phyloP scores from a whole-genome alignment of 2,797 vertebrate genomes.

The Brachyrhaphis roseni region DNA sequence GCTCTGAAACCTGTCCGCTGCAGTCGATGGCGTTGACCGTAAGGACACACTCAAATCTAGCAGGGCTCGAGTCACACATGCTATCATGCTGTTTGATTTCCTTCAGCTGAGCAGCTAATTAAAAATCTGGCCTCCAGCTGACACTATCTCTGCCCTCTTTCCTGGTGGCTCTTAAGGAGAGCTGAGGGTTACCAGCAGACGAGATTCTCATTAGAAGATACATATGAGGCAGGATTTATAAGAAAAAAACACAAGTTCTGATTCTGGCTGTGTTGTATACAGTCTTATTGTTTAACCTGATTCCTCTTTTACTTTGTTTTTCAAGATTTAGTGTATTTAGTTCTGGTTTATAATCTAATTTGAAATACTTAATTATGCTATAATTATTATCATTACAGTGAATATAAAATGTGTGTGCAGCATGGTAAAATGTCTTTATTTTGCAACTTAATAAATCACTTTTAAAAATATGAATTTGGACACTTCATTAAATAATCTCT shows the following conservation, averaged over 20 bases:
- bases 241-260: background rate
- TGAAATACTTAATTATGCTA: background rate
- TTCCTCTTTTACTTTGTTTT: background rate
- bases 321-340: background rate
- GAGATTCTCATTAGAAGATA: background rate
- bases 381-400: background rate
- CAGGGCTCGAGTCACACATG: background rate
- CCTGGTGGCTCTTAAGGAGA: background rate
- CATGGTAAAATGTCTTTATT: background rate
- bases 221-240: background rate
- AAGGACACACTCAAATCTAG: background rate
- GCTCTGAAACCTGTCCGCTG: background rate
- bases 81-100: constrained; percentile 12
- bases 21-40: background rate
- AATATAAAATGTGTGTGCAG: background rate
- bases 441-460: background rate
- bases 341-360: background rate
- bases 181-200: background rate
- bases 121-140: background rate
- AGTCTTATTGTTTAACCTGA: background rate
- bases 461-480: background rate
- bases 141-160: background rate
- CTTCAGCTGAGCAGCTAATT: constrained; percentile 6
- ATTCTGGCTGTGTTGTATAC: background rate
- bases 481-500: background rate